Evolutionary conservation across 2,113 vertebrate genomes (phyloP).

Genomic region (Coracopsis vasa): DNA sequence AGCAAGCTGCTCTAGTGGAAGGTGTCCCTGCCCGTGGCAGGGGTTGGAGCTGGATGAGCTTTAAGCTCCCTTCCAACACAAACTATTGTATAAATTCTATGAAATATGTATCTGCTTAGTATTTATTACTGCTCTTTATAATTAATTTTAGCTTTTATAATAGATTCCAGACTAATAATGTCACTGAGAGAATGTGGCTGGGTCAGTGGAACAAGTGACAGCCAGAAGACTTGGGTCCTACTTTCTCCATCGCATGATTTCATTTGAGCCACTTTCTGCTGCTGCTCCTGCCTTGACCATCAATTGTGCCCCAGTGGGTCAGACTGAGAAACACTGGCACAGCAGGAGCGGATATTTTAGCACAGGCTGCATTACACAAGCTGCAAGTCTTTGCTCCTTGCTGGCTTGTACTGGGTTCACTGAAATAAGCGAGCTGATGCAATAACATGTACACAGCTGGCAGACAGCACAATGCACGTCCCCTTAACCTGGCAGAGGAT

Average conservation of each 20-base stretch:
- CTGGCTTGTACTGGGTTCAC: fast-evolving
- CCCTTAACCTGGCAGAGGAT: background rate
- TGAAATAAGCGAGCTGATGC: background rate
- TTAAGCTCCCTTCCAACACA: background rate
- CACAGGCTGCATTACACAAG: background rate
- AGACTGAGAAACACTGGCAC: background rate
- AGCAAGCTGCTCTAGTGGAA: background rate
- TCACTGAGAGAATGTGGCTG: too few species aligned
- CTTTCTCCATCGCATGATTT: background rate
- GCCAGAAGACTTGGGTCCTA: background rate
- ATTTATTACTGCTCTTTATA: background rate
- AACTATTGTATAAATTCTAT: background rate
- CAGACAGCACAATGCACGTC: background rate
- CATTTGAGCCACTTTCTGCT: background rate
- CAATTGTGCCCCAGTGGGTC: fast-evolving
- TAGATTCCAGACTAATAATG: background rate
- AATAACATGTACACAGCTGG: fast-evolving
- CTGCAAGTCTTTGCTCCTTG: background rate
- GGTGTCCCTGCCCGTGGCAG: background rate
- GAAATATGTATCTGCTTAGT: background rate
- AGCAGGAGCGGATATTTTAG: background rate
- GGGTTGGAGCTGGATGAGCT: background rate
- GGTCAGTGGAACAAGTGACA: background rate
- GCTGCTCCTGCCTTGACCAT: background rate
- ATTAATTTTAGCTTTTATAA: background rate